Percentiles rank a stretch among this genome's conserved stretches.
Conservation (phyloP, 2,113 vertebrate genomes). For the Callionymus lyra region DNA sequence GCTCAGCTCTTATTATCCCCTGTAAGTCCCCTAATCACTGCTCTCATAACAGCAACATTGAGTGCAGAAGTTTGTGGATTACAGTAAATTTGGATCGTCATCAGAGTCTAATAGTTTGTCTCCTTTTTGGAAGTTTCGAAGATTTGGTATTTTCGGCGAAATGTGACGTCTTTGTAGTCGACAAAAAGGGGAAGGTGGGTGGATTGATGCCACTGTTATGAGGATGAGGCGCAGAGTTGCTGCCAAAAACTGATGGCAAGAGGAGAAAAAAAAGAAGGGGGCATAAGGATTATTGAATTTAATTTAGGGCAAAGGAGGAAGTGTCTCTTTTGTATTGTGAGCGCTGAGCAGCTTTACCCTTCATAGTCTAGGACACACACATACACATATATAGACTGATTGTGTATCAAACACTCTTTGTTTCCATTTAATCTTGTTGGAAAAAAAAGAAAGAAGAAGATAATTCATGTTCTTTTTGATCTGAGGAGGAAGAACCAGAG, state of each 20-base stretch:
- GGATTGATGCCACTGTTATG: constrained; percentile 43
- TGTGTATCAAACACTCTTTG: too few relatives aligned
- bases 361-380: constrained; percentile 10
- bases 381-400: neutral
- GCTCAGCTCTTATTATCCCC: too few relatives aligned
- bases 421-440: too few relatives aligned
- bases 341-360: constrained; percentile 20
- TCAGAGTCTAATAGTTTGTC: too few relatives aligned
- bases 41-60: too few relatives aligned
- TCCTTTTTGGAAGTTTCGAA: too few relatives aligned
- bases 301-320: constrained; percentile 44
- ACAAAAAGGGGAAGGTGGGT: constrained; percentile 44
- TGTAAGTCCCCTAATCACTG: too few relatives aligned
- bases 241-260: constrained; percentile 33
- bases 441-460: constrained; percentile 22
- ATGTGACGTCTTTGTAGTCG: constrained; percentile 29
- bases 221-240: constrained; percentile 26
- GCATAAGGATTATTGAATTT: constrained; percentile 47
- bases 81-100: too few relatives aligned
- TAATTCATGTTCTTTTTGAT: constrained; percentile 39
- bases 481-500: constrained; percentile 23
- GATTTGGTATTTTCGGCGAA: constrained; percentile 3
- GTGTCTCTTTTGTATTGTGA: constrained; percentile 44
- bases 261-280: constrained; percentile 8
- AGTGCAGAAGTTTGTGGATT: too few relatives aligned